Base-by-base conservation (phyloP, 35 echinoderm and acorn worm genomes). In the Ophiothrix spiculata region DNA sequence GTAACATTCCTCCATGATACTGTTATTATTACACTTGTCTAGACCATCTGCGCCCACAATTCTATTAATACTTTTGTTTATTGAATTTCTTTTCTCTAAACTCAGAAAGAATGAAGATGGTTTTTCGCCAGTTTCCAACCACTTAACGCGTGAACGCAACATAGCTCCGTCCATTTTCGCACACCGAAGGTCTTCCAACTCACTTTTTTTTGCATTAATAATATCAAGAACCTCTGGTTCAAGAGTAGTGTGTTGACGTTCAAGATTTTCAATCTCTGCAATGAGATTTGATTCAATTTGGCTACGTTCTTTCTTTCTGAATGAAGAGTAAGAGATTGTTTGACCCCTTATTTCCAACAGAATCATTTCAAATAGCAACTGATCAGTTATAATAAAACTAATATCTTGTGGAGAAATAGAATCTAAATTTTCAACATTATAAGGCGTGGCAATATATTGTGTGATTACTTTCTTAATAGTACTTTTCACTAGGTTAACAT, bases 91-190 rank as follows among this genome's bases (percentile, higher is more conserved):
- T 39, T 87, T 88, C 40, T 88, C 37, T 37, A 88, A 45, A 40
- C 78, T 88, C 39, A 63, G 36, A 87, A 87, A 49, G 42, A 49
- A 69, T 25, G 60, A 10, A 15, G 60, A 69, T 25, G 60, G 60
- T 69, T 69, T 88, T 88, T 80, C 86, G 33, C 77, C 76, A 35
- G 21, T 39, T 40, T 88, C 86, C 41, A 79, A 46, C 86, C 19
- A 88, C 4, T 78, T 40, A 31, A 78, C 64, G 35, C 77, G 40
- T 19, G 86, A 87, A 33, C 42, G 77, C 28, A 79, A 31, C 33
- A 76, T 28, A 29, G 77, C 75, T 35, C 76, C 86, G 12, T 80
- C 77, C 16, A 54, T 80, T 56, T 56, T 78, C 28, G 56, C 38
- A 36, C 17, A 33, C n/a, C 86, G 41, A 4, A 79, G 64, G 6